Base-by-base conservation (phyloP, 2,797 vertebrate genomes). In the Manis javanica region DNA sequence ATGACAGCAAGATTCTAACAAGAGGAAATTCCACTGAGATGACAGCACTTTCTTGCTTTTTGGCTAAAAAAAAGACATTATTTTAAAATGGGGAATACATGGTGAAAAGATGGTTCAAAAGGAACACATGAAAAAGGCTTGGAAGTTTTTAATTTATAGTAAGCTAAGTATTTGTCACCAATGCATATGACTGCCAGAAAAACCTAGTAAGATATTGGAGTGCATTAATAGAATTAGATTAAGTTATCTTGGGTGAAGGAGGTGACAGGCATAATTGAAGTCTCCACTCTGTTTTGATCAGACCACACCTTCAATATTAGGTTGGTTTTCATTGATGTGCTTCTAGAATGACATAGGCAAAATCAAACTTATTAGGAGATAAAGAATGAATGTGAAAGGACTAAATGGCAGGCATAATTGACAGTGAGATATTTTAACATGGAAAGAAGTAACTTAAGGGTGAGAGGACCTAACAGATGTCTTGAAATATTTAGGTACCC, bases 161-260 rank as follows among this genome's bases (percentile, higher is more conserved):
- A 39, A 94, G 9, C 15, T 87, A 23, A 78, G 11, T 49, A 46
- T 79, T 59, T 94, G 68, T 75, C 31, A 83, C 55, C 37, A 79
- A 61, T 55, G 19, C 31, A 9, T 59, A 59, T 31, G 46, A 39
- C 75, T 92, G 15, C 51, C 31, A 79, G 26, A 55, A 87, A 96
- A 94, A 81, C 15, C 16, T 46, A 78, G 18, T 61, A n/a, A 51
- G 16, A 61, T 81, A 72, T 85, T 51, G 18, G 14, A 13, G 63
- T 92, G 57, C n/a, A 66, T 55, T 46, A 77, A 68, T 15, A 87
- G 9, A 95, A 87, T 85, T 93, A 10, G 92, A 87, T 85, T 93
- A 77, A 90, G 74, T 68, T 79, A 71, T 81, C 55, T 72, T 24
- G 15, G 9, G 74, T n/a, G 5, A 85, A 97, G 37, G 23, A 21